Base-by-base conservation (phyloP, 2,888 invertebrate species). In the Apotomis capreana region DNA sequence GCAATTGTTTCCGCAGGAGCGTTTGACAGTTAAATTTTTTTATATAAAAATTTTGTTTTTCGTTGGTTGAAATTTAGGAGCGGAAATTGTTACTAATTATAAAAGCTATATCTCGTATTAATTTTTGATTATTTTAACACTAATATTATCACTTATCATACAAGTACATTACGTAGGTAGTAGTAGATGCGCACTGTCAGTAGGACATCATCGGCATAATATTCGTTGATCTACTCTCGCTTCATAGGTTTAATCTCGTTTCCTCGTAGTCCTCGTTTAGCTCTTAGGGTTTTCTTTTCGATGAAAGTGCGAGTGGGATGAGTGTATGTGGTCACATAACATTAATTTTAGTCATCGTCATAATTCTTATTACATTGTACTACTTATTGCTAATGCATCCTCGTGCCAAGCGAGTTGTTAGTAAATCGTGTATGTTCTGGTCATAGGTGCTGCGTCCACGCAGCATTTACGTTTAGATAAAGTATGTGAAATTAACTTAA, bases 361-460 rank as follows among this genome's bases (percentile, higher is more conserved):
- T 81, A 81, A 86, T 87, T 76, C 77, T 84, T 85, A 49, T 49
- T 49, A 85, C 84, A 85, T 87, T 81, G 78, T 80, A 81, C 74
- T 81, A 77, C 76, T 81, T 83, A 83, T 83, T 80, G 80, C 76
- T 85, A 83, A 82, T 83, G 78, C 78, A 80, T 79, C 75, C 84
- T 90, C 88, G 89, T 84, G 80, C 76, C 81, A 80, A 82, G 83
- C 85, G 87, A 87, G 87, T 82, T 85, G 82, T 85, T 79, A 84
- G 81, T 79, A 78, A 83, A 88, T 88, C 86, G 93, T 93, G 93
- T 92, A 89, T 87, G 85, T 89, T 92, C 93, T 93, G 93, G 93
- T 93, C 93, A 93, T 91, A 89, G 87, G 84, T 81, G 86, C 86
- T 86, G 84, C 83, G 83, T 82, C 78, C 74, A 78, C 77, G 83